Evolutionary conservation across 2,797 vertebrate genomes (phyloP), one percentile per base, ranked within the genome.

Genomic region (Darevskia mixta): DNA sequence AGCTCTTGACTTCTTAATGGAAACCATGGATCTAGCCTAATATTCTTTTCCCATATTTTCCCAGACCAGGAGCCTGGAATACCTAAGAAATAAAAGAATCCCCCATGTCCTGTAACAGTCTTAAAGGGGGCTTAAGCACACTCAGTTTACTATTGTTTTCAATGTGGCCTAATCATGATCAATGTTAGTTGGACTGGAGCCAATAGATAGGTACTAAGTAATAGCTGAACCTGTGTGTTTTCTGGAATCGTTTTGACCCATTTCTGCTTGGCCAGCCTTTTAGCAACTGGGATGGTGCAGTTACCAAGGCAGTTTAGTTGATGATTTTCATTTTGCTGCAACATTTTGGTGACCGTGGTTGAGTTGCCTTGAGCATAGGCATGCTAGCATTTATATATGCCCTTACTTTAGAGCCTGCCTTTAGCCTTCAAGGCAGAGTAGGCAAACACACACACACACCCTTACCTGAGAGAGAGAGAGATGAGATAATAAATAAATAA

Each of bases 401-500:
- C 23, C 17, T 69, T 41, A 55, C 73, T n/a, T 73, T 61, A 7
- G 18, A 64, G 27, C 32, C 13, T 88, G 58, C 58, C 61, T 13
- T 64, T 20, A 78, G 55, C 43, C 43, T 85, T 35, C 38, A 82
- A 43, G 13, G 43, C n/a, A 83, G 3, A 49, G 20, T 84, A 90
- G 88, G 77, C 2, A 67, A 18, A 90, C 15, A 35, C 88, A 89
- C 87, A 38, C 20, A 58, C 25, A n/a, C 71, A 73, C 32, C 0
- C 58, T 20, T 61, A 20, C 35, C 71, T 18, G 35, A 73, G 32
- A 41, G 38, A 41, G 38, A 41, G 38, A 72, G 32, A 32, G 69
- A 72, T n/a, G 45, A 45, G 35, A 35, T 35, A 35, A 35, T 35
- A 35, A 35, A 35, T 35, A 35, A n/a, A 38, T 2, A 38, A 2